Percentiles rank a stretch among this genome's conserved stretches.
Evolutionary conservation across 2,113 vertebrate genomes (phyloP).

Genomic region (Siphamia tubifer): DNA sequence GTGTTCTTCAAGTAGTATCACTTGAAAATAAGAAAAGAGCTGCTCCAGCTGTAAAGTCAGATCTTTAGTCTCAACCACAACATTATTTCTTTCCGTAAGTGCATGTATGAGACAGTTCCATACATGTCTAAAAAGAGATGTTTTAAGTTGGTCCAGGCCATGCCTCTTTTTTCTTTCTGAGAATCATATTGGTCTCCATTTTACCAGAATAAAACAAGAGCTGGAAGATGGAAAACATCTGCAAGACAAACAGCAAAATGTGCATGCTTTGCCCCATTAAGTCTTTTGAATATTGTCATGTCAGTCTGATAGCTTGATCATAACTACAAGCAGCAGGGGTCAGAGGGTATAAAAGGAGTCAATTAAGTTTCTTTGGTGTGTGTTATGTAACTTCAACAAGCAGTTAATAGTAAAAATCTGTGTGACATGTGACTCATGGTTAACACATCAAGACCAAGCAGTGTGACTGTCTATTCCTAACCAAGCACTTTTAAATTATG

Average conservation of each 20-base stretch:
- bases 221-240: constrained; percentile 74
- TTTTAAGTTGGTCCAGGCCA: constrained; percentile 75
- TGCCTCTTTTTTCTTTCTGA: constrained; percentile 59
- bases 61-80: constrained; percentile 53
- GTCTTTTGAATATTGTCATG: constrained; percentile 36
- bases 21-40: constrained; percentile 27
- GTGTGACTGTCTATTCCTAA: constrained; percentile 37
- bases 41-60: constrained; percentile 32
- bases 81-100: constrained; percentile 48
- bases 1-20: constrained; percentile 61
- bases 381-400: constrained; percentile 49
- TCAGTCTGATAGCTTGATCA: constrained; percentile 42
- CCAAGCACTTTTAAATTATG: constrained; percentile 62
- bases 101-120: constrained; percentile 53
- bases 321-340: constrained; percentile 21
- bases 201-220: constrained; percentile 73
- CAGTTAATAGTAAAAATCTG: constrained; percentile 21
- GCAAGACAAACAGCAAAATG: constrained; percentile 32
- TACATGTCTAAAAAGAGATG: constrained; percentile 66
- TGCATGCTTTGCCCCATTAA: constrained; percentile 4
- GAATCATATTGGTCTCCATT: constrained; percentile 65
- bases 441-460: constrained; percentile 47
- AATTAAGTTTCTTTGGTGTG: constrained; percentile 37
- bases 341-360: constrained; percentile 22
- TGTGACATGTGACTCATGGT: constrained; percentile 56